Base-by-base conservation (phyloP, 2,113 vertebrate genomes). In the Macrotus californicus region DNA sequence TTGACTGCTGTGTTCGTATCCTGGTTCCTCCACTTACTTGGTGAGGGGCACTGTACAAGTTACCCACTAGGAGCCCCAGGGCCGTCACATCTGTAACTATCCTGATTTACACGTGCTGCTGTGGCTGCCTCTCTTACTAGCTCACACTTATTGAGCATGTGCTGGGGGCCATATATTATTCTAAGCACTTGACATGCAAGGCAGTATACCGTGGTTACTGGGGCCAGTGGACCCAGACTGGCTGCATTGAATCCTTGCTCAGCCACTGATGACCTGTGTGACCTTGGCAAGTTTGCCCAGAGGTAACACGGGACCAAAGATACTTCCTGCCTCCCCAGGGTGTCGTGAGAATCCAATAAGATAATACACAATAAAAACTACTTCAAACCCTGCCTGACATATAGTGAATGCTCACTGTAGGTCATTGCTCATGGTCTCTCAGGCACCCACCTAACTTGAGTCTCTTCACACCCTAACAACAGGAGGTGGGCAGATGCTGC, bases 1-100 rank as follows among this genome's bases (percentile, higher is more conserved):
- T 91, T 88, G 83, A 84, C 31, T 34, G 39, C 61, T 67, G 54
- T 19, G n/a, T 95, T 90, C 95, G 54, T 80, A 59, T 77, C 41
- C 34, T 46, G 18, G 2, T 67, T 73, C 66, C 87, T 46, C 64
- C 39, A 10, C 26, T 72, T 72, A 50, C 56, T 54, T 7, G 6
- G 19, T 34, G 43, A 94, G n/a, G 66, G 36, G 43, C 3, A 8
- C 2, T 75, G 46, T 46, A 12, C 43, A 59, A 66, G 3, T 82
- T 21, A 13, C 50, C 67, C 70, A 31, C 46, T 43, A 67, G 1
- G 7, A 73, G 69, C 39, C 29, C 36, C 24, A 3, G 21, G 6
- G 48, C 41, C 5, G 0, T 36, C 56, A 26, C 22, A 34, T 21
- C 81, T 3, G 3, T 39, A 69, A 19, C n/a, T 21, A 2, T 3